Evolutionary conservation across 2,888 invertebrate genomes (phyloP), one percentile per base, ranked within the genome.

Genomic region (Lasioglossum leucozonium): DNA sequence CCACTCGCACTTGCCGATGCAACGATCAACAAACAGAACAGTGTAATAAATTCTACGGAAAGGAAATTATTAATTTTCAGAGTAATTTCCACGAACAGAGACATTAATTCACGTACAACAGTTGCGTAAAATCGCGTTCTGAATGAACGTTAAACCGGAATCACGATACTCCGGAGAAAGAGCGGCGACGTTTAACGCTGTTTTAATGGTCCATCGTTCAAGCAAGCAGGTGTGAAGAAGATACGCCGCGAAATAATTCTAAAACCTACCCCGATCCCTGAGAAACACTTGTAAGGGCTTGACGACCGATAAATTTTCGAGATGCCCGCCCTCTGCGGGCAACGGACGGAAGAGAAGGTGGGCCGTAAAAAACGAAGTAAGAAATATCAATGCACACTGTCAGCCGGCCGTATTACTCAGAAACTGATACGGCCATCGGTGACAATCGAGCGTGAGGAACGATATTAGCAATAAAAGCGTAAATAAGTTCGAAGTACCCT

Each of bases 391-490:
- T 84, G 81, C 81, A 72, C 73, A 78, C 72, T 83, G 79, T 62
- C 73, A 34, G 65, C 40, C 65, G 51, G 40, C 72, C 26, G 26
- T 65, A 62, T 34, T 73, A 74, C 69, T 79, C 44, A n/a, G 58
- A 44, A 78, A 85, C 77, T 72, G 88, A 83, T 82, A 86, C 79
- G 81, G 44, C 81, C 73, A 77, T 81, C 71, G 44, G 65, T 75
- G 71, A 90, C 83, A 86, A 87, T 86, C 83, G 89, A 88, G 81
- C 86, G 82, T 85, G 84, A 87, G 84, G 72, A 86, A 86, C 83
- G 86, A 89, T 90, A 89, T 89, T 89, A 89, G 90, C 82, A 89
- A 89, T 87, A 86, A 90, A 89, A 80, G 76, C 84, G 81, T 85
- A 85, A 89, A 89, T 84, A 82, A 85, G 83, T 78, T 76, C 72